Conservation (phyloP, 2,888 invertebrate species). For the Uropetala carovei region DNA sequence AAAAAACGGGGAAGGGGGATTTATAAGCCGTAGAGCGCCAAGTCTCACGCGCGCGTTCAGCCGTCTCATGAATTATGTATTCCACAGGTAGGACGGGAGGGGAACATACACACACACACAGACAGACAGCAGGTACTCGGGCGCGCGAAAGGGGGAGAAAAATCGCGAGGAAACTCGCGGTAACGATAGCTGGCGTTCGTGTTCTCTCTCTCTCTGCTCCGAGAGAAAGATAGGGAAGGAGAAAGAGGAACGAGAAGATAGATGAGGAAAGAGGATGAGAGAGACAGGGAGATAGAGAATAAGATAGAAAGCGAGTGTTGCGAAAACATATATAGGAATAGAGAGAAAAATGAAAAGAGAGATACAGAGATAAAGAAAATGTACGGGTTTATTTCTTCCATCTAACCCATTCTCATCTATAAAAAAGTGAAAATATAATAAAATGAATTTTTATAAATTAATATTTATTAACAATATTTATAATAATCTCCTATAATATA, state of each 20-base stretch:
- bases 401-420: too few species aligned
- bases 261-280: not conserved
- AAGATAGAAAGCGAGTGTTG: too few species aligned
- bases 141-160: not conserved
- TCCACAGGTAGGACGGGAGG: not conserved
- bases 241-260: not conserved
- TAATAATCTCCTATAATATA: too few species aligned
- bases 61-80: constrained; percentile 51
- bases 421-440: too few species aligned
- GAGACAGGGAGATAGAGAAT: too few species aligned
- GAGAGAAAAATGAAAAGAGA: too few species aligned
- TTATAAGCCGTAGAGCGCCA: not conserved
- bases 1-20: not conserved
- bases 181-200: not conserved
- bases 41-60: constrained; percentile 15
- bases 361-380: too few species aligned
- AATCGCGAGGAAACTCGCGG: not conserved
- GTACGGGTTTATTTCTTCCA: too few species aligned
- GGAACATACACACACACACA: not conserved
- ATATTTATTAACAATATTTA: too few species aligned
- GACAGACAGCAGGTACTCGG: not conserved
- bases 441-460: too few species aligned
- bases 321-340: too few species aligned
- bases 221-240: not conserved
- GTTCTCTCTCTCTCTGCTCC: not conserved